Evolutionary conservation across 2,113 vertebrate species (phyloP), one percentile per base, ranked within the genome.

Genomic region (Lamprotornis superbus): DNA sequence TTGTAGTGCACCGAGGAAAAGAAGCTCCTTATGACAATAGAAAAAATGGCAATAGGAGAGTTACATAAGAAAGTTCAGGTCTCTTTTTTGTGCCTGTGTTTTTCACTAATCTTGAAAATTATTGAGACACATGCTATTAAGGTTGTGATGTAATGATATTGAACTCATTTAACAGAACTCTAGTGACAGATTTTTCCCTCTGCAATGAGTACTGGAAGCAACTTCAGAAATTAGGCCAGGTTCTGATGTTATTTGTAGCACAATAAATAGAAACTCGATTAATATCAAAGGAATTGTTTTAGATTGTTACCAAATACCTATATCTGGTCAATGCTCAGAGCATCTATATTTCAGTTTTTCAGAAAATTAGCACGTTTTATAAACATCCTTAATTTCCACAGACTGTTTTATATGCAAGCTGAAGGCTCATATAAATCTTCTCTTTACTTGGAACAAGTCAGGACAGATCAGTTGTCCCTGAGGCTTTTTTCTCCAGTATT

Each of bases 61-160:
- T 96, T 97, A 97, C 2, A 1, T 96, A 97, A 97, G 65, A 44
- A 60, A 91, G 28, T 28, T 82, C 27, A 55, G 55, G 46, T 65
- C 90, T 57, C 39, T 67, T 78, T 94, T 83, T 63, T 83, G 57
- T 64, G 21, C 21, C 63, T 16, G 3, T 39, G 21, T 91, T 95
- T 87, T 86, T 74, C 71, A 80, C 25, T 56, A 40, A 64, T 89
- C 73, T 83, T 92, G 80, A 75, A 78, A 92, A 83, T 80, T 83
- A 88, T 39, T 68, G 49, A 89, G 68, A 81, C 52, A 23, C 31
- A 37, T 57, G 50, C 79, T 83, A 22, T 93, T 89, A 85, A 88
- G 65, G 13, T 59, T 88, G 86, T 90, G 91, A 84, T 92, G 65
- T 79, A 95, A 89, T 92, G 87, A 85, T 53, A 73, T 6, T 85